Conservation (phyloP, 2,888 invertebrate species). For the Allolobophora icterica region DNA sequence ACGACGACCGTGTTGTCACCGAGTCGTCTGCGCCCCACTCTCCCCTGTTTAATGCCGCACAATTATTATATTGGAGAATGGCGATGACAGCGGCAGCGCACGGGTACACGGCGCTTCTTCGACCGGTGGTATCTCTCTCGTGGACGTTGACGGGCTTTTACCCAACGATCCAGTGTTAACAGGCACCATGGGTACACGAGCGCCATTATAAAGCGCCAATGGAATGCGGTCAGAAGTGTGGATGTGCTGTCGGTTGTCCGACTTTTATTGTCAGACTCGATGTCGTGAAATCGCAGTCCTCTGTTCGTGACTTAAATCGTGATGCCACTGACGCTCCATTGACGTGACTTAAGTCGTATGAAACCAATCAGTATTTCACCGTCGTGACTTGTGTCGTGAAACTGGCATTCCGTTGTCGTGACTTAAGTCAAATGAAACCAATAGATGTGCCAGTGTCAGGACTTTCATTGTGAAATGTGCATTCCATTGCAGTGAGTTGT, state of each 20-base stretch:
- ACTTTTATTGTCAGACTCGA: not conserved
- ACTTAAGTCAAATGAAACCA: not conserved
- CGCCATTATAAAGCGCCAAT: not conserved
- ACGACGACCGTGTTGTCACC: not conserved
- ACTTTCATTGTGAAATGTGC: not conserved
- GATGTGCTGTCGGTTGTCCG: not conserved
- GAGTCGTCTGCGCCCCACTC: not conserved
- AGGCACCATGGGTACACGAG: not conserved
- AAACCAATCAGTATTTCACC: not conserved
- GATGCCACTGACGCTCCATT: not conserved
- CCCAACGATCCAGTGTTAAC: not conserved
- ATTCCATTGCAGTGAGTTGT: not conserved
- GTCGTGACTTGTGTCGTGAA: not conserved
- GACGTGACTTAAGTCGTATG: not conserved
- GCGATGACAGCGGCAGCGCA: too few species aligned
- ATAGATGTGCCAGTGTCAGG: not conserved
- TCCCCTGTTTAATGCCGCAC: not conserved
- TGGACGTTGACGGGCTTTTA: not conserved
- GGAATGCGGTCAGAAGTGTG: not conserved
- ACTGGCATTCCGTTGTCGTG: not conserved
- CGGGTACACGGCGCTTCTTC: not conserved
- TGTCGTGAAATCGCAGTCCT: not conserved
- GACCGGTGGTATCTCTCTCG: not conserved
- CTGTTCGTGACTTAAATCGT: slow-evolving; percentile 3
- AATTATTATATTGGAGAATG: not conserved